Conservation (phyloP, 2,797 vertebrate species). For the Amazona ochrocephala region DNA sequence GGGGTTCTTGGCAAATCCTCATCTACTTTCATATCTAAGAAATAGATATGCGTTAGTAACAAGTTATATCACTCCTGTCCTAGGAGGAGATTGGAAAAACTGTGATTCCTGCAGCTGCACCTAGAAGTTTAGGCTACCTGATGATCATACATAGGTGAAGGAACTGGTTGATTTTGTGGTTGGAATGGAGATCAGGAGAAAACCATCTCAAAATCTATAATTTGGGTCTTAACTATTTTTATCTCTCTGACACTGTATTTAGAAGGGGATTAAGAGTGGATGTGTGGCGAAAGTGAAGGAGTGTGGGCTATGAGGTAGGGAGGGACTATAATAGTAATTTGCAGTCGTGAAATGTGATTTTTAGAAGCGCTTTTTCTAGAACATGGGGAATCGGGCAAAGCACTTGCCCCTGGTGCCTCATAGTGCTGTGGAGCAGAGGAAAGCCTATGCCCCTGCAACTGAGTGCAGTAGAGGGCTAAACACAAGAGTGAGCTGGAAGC, state of each 20-base stretch:
- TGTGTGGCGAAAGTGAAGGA: neutral
- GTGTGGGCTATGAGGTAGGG: neutral
- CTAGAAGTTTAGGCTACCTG: neutral
- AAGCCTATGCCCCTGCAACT: neutral
- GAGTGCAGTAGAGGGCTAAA: neutral
- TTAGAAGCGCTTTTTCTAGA: neutral
- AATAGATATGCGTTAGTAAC: neutral
- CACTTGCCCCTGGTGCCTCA: neutral
- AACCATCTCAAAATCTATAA: neutral
- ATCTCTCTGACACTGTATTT: neutral
- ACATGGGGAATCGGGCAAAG: accelerated
- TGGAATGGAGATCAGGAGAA: neutral
- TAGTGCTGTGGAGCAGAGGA: neutral
- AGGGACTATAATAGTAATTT: neutral
- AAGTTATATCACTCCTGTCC: neutral
- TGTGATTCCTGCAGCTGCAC: neutral
- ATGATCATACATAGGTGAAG: neutral
- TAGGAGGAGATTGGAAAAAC: neutral
- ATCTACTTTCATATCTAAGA: neutral
- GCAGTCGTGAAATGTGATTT: accelerated
- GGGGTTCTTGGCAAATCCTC: neutral
- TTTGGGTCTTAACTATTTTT: neutral
- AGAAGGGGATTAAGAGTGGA: neutral
- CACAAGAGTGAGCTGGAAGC: neutral
- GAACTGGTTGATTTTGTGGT: neutral